phyloP scores from a whole-genome alignment of 2,888 invertebrate genomes.

The Matsumyia berberina region DNA sequence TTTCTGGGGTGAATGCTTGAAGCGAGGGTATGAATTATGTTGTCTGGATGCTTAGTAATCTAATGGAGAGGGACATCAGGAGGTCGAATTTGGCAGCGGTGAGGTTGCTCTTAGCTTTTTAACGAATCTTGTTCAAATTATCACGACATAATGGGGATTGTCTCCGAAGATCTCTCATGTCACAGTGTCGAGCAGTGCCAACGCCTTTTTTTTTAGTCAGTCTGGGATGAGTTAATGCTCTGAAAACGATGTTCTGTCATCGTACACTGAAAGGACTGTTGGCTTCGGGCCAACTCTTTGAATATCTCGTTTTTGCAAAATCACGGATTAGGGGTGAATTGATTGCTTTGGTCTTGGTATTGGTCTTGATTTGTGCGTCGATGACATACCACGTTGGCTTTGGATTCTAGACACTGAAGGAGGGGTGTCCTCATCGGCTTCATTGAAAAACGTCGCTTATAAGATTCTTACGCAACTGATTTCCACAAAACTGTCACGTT shows the following conservation, averaged over 20 bases:
- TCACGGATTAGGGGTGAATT: too few relatives aligned
- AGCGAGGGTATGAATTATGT: conserved; percentile 53
- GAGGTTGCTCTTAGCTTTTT: neutral
- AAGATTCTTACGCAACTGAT: too few relatives aligned
- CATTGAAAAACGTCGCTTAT: too few relatives aligned
- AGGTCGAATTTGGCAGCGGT: conserved; percentile 20
- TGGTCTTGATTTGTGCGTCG: too few relatives aligned
- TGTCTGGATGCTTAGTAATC: conserved; percentile 59
- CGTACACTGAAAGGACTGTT: neutral
- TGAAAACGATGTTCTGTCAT: neutral
- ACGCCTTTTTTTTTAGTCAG: conserved; percentile 20
- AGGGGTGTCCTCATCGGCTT: too few relatives aligned
- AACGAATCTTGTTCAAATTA: too few relatives aligned
- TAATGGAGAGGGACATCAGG: conserved; percentile 6
- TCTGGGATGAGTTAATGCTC: neutral
- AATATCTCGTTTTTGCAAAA: too few relatives aligned
- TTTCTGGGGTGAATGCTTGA: neutral
- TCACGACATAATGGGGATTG: conserved; percentile 15
- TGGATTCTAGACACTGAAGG: too few relatives aligned
- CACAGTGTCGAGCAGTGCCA: neutral
- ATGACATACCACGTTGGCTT: too few relatives aligned
- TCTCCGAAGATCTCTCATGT: neutral
- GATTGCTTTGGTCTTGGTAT: too few relatives aligned
- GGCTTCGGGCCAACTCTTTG: too few relatives aligned
- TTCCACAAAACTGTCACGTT: too few relatives aligned